Percentiles rank a stretch among this genome's conserved stretches.
Evolutionary conservation across 2,113 vertebrate species (phyloP).

Genomic region (Serinus canaria): DNA sequence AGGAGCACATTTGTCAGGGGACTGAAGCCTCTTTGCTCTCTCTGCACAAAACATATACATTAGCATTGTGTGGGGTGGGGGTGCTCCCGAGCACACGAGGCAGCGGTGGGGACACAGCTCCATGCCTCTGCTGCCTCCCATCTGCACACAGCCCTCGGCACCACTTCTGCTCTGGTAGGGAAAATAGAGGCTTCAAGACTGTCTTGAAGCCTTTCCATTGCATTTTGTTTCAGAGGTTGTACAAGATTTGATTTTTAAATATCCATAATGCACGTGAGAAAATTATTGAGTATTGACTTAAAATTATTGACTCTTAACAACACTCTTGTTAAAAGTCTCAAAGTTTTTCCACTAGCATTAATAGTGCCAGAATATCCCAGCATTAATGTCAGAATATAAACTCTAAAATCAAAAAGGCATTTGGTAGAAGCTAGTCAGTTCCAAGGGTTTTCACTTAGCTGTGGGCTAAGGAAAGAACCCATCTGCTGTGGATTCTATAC

Average conservation of each 20-base stretch:
- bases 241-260: background rate
- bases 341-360: background rate
- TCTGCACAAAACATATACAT: slow-evolving; percentile 30
- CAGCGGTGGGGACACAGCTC: background rate
- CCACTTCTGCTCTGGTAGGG: background rate
- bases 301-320: background rate
- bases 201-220: background rate
- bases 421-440: background rate
- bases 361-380: background rate
- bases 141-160: background rate
- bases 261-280: background rate
- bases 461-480: background rate
- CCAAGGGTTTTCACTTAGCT: background rate
- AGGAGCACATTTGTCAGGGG: slow-evolving; percentile 51
- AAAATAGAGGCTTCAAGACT: background rate
- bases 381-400: background rate
- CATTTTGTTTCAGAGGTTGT: background rate
- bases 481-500: background rate
- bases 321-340: background rate
- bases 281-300: background rate
- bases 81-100: background rate
- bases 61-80: slow-evolving; percentile 31
- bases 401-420: background rate
- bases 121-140: background rate
- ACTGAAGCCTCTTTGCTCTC: slow-evolving; percentile 42